Conservation (phyloP, 2,888 invertebrate species). For the Parnassius smintheus region DNA sequence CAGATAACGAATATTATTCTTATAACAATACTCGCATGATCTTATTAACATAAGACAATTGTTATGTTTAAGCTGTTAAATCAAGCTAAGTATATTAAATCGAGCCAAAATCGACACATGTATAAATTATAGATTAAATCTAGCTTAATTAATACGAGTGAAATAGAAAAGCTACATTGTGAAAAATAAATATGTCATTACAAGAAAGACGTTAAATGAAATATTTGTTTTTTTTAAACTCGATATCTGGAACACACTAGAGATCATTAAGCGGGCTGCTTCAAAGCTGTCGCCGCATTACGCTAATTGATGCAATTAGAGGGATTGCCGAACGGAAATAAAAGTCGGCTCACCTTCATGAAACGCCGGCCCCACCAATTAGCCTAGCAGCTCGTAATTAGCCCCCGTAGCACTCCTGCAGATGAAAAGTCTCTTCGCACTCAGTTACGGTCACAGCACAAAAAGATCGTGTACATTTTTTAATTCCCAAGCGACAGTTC, state of each 20-base stretch:
- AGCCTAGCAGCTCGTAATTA: slow-evolving; percentile 75
- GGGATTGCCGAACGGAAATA: slow-evolving; percentile 81
- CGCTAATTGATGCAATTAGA: slow-evolving; percentile 81
- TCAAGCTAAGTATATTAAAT: no score
- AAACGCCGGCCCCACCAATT: slow-evolving; percentile 78
- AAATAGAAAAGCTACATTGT: no score
- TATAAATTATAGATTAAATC: no score
- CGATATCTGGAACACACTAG: slow-evolving; percentile 29
- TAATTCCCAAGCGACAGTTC: slow-evolving; percentile 36
- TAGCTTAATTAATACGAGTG: no score
- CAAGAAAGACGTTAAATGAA: background rate
- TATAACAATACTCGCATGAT: no score
- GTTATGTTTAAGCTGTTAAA: no score
- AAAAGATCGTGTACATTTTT: slow-evolving; percentile 56
- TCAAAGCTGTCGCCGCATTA: slow-evolving; percentile 80
- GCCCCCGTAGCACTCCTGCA: slow-evolving; percentile 63
- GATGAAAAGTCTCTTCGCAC: slow-evolving; percentile 61
- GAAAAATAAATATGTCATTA: background rate
- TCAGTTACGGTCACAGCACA: slow-evolving; percentile 62
- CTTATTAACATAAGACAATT: no score
- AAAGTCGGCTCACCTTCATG: slow-evolving; percentile 81
- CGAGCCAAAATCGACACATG: no score
- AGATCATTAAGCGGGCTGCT: slow-evolving; percentile 74
- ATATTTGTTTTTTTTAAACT: background rate
- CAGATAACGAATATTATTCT: no score